Conservation (phyloP, 2,888 invertebrate genomes). For the Harpalus rubripes region DNA sequence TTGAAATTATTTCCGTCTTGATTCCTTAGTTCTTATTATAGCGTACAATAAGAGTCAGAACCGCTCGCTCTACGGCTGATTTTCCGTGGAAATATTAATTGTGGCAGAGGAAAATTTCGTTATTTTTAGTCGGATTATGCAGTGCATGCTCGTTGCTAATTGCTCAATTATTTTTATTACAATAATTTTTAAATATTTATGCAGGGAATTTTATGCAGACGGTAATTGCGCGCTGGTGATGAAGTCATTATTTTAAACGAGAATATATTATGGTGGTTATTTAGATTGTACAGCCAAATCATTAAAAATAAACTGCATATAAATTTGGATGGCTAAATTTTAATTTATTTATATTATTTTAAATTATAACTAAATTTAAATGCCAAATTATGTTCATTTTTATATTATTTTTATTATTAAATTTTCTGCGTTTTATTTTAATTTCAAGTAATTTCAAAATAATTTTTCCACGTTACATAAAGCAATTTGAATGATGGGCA, state of each 20-base stretch:
- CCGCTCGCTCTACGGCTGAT: conserved; percentile 28
- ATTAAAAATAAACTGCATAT: conserved; percentile 60
- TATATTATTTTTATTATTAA: conserved; percentile 1
- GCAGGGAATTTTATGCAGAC: conserved; percentile 61
- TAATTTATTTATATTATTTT: conserved; percentile 54
- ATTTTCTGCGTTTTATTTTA: background rate
- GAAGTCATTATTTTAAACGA: conserved; percentile 64
- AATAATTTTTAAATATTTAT: conserved; percentile 67
- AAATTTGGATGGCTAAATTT: conserved; percentile 41
- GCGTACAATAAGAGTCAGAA: conserved; percentile 5
- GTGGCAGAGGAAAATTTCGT: conserved; percentile 48
- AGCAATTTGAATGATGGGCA: too few relatives aligned
- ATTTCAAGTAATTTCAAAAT: background rate
- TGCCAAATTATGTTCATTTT: conserved; percentile 15
- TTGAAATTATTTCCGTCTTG: conserved; percentile 62
- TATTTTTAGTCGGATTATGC: conserved; percentile 58
- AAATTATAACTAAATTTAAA: conserved; percentile 27
- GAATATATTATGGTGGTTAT: conserved; percentile 53
- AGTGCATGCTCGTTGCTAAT: conserved; percentile 61
- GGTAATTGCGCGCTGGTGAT: conserved; percentile 61
- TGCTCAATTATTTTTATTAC: conserved; percentile 67
- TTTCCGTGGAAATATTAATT: conserved; percentile 60
- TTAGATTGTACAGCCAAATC: conserved; percentile 46
- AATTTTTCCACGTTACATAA: background rate
- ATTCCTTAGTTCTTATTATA: background rate